Evolutionary conservation across 2,113 vertebrate genomes (phyloP), one percentile per base, ranked within the genome.

Genomic region (Ophthalmolycus amberensis): DNA sequence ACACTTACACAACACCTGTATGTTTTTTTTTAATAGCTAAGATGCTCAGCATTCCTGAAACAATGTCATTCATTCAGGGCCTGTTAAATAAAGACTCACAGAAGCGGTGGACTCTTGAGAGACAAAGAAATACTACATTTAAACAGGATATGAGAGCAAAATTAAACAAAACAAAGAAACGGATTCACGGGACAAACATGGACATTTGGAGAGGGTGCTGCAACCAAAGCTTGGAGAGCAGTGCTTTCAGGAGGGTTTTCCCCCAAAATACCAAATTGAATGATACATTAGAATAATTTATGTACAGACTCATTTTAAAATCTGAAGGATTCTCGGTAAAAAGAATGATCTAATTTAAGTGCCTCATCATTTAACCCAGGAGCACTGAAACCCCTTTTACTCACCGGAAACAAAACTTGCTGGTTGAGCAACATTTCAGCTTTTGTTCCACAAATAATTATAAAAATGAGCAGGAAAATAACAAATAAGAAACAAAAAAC

Each of bases 371-470:
- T 82, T 81, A 84, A 90, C 73, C 84, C 90, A 90, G 80, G 78
- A 91, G 86, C 86, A 84, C 60, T 7, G 29, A 70, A 59, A 78
- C 80, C 85, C 88, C 86, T 32, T 78, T 69, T 66, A 84, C 71
- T 89, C 79, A 90, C 93, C 90, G 67, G 67, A 90, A 95, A 95
- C 95, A 96, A 96, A 97, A 97, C 96, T 97, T 97, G 96, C 96
- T 97, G 97, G 96, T 96, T 97, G 96, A 97, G 95, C 95, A 96
- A 96, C 95, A 94, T 75, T 82, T 94, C 89, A 90, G 91, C 90
- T 89, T 93, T 65, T 65, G 63, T 82, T 88, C 88, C 29, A 63
- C 88, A 90, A 87, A 79, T 76, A 83, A 90, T 87, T 38, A 81
- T 60, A 90, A 90, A 46, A 82, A 83, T 70, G 71, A 89, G 82